phyloP scores from a whole-genome alignment of 2,113 vertebrate species.

The Rhabdornis inornatus region DNA sequence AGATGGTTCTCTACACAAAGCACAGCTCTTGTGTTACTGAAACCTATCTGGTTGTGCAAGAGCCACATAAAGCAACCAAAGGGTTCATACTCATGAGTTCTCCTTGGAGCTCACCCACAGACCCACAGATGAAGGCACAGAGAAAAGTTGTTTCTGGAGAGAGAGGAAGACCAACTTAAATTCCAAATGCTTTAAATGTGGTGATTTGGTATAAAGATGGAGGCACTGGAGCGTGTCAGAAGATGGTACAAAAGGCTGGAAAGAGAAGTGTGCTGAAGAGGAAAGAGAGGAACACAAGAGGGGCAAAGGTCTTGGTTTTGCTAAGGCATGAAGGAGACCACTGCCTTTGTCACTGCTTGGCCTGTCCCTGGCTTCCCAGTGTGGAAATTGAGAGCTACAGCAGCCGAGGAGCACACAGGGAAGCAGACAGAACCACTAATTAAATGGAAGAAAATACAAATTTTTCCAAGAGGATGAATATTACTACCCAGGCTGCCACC shows the following conservation, averaged over 20 bases:
- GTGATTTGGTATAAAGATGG: background rate
- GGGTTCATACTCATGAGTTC: rapidly evolving
- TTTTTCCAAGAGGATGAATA: background rate
- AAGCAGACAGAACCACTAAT: background rate
- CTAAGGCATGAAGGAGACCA: background rate
- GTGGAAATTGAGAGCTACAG: background rate
- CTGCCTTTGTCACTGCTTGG: background rate
- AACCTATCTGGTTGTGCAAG: background rate
- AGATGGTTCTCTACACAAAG: background rate
- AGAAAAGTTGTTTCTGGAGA: background rate
- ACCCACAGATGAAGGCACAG: background rate
- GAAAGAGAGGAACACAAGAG: background rate
- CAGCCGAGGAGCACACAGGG: background rate
- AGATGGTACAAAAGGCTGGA: background rate
- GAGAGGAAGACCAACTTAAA: background rate
- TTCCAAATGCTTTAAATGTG: background rate
- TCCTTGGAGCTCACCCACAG: background rate
- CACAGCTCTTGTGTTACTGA: background rate
- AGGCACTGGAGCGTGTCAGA: background rate
- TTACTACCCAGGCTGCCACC: slow-evolving; percentile 12
- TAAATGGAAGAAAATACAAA: slow-evolving; percentile 44
- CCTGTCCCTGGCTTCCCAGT: background rate
- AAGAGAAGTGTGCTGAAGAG: background rate
- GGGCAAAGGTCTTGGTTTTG: background rate
- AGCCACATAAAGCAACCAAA: background rate